phyloP scores from a whole-genome alignment of 2,113 vertebrate species.

The Gallinago undulata region DNA sequence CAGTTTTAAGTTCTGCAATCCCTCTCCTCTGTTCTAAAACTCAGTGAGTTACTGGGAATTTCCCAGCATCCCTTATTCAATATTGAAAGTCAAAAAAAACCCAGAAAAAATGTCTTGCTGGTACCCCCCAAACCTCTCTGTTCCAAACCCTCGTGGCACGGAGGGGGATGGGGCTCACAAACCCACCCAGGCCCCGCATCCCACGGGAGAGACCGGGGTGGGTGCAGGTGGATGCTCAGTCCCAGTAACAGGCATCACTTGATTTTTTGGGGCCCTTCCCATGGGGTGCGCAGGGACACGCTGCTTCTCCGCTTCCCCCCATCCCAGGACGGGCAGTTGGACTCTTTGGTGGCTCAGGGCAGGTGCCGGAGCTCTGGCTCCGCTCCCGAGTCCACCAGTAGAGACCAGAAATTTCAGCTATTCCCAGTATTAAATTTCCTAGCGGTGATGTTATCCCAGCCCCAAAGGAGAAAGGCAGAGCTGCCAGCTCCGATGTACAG shows the following conservation, averaged over 20 bases:
- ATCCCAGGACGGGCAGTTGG: neutral
- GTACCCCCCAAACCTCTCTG: neutral
- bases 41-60: neutral
- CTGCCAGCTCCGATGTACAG: neutral
- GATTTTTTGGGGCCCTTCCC: rapidly evolving
- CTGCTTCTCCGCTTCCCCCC: rapidly evolving
- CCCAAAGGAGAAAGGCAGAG: neutral
- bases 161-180: rapidly evolving
- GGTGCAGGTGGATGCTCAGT: neutral
- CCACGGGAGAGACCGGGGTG: neutral
- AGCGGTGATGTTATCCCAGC: neutral
- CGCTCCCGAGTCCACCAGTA: rapidly evolving
- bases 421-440: neutral
- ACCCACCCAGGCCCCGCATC: neutral
- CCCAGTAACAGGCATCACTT: neutral
- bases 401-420: neutral
- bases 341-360: neutral
- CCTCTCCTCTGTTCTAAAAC: neutral
- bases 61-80: neutral
- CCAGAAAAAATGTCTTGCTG: no score
- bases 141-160: rapidly evolving
- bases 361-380: neutral
- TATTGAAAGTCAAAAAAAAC: neutral
- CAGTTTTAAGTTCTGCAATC: no score
- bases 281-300: rapidly evolving